Evolutionary conservation across 2,888 invertebrate species (phyloP), one percentile per base, ranked within the genome.

Genomic region (Lumbricus terrestris): DNA sequence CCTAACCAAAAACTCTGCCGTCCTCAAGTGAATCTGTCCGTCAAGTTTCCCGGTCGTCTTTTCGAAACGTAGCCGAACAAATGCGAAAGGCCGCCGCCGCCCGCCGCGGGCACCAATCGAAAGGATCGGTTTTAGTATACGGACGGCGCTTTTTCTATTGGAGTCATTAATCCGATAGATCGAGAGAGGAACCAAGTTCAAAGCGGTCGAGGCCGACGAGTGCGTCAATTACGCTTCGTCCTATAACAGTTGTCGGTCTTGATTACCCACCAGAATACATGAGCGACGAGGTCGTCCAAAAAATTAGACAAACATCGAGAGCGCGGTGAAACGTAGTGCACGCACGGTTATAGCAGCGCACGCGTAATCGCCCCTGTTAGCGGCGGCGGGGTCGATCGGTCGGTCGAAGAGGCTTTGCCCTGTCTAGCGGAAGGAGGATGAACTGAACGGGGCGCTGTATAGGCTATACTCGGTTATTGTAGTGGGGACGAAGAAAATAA

Each of bases 231-330:
- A 37, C 23, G 35, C 85, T 0, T 34, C 37, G 85, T 37, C 35
- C 85, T 85, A n/a, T n/a, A 37, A 34, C 37, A 35, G 85, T 85
- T 35, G 85, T 85, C 85, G 37, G 85, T 85, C 23, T 85, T 85
- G 85, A 85, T 85, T 85, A 85, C 35, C 6, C 34, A 34, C 34
- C 85, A 37, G 85, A 85, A 37, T 18, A 37, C 85, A 15, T 35
- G 37, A 34, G 37, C n/a, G n/a, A n/a, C 33, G 34, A 34, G 34
- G 34, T 83, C 83, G 33, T 29, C 85, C 85, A 35, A 35, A 85
- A 37, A 34, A 85, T 85, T 85, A 85, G 35, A 34, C 37, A 85
- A 85, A 85, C 85, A 85, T 85, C 85, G 85, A 85, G 8, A 35
- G 35, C 13, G 85, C 69, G n/a, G 69, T n/a, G n/a, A 69, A 69